Evolutionary conservation across 2,113 vertebrate species (phyloP), one percentile per base, ranked within the genome.

Genomic region (Electrona antarctica): DNA sequence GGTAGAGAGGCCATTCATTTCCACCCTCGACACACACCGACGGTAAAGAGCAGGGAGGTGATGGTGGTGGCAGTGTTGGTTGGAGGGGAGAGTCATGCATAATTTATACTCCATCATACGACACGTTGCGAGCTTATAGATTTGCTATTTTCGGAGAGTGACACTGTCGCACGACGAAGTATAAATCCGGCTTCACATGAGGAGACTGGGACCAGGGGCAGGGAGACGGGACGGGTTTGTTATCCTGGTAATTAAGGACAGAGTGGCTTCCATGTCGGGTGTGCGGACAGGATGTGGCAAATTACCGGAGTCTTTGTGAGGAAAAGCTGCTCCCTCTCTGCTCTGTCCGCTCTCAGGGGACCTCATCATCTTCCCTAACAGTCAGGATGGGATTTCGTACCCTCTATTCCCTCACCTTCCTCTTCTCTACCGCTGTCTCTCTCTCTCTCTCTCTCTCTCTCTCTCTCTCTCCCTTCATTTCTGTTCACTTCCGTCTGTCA

Each of bases 331-430:
- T 94, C 92, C 93, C 91, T 88, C 90, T 91, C 91, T 92, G 91
- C 91, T 94, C 94, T 86, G 88, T 92, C 92, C 91, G 71, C 91
- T 91, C 95, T 94, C 95, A 73, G 72, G 95, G 95, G 95, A 96
- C 89, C 95, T 95, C 92, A 93, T 97, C 93, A 94, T 95, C 91
- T 95, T 95, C 93, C 93, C 93, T 95, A 95, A 98, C 95, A 96
- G 95, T 96, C 96, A 96, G 93, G 95, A 95, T 94, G 91, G 95
- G 92, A 94, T 95, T 96, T 95, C 94, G 91, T 94, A 93, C 89
- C 92, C 93, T 95, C 84, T 93, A 90, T 95, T 96, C 93, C 92
- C 93, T 94, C 86, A 92, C 81, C 87, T 83, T 90, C 90, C 86
- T 76, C 76, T 90, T 90, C 81, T 80, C 75, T 84, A 82, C 62